Evolutionary conservation across 2,113 vertebrate genomes (phyloP).

Genomic region (Verasper variegatus): DNA sequence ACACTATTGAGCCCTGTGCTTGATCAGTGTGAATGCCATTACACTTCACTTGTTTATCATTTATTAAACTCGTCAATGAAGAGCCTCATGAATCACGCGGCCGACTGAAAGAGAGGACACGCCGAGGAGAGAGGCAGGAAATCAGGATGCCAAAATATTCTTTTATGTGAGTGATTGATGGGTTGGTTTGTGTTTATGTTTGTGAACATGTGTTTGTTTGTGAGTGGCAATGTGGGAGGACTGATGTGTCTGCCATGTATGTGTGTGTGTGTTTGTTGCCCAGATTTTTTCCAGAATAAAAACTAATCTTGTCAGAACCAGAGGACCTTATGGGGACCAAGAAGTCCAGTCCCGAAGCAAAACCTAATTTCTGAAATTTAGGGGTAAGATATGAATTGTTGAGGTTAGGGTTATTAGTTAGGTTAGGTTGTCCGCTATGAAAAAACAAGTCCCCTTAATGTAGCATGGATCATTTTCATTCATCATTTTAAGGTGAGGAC

Average conservation of each 20-base stretch:
- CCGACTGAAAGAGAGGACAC: background rate
- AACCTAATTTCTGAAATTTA: too few relatives aligned
- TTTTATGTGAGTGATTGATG: background rate
- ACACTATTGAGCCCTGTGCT: constrained; percentile 14
- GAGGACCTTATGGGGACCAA: too few relatives aligned
- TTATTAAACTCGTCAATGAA: constrained; percentile 26
- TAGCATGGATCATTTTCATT: too few relatives aligned
- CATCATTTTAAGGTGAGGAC: background rate
- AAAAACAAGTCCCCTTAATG: too few relatives aligned
- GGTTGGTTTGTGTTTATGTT: background rate
- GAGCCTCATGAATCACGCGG: background rate
- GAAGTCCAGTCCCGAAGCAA: too few relatives aligned
- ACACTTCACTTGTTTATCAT: constrained; percentile 24
- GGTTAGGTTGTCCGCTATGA: too few relatives aligned
- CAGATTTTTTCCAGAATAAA: too few relatives aligned
- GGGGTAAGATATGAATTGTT: too few relatives aligned
- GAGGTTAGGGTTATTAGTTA: too few relatives aligned
- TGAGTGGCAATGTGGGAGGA: background rate
- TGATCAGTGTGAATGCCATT: constrained; percentile 19
- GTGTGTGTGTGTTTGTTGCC: background rate
- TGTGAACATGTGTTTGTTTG: too few relatives aligned
- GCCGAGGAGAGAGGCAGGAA: constrained; percentile 1
- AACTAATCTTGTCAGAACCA: too few relatives aligned
- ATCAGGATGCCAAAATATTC: background rate
- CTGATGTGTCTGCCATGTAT: constrained; percentile 2